phyloP scores from a whole-genome alignment of 2,113 vertebrate species.

The Myodes glareolus region DNA sequence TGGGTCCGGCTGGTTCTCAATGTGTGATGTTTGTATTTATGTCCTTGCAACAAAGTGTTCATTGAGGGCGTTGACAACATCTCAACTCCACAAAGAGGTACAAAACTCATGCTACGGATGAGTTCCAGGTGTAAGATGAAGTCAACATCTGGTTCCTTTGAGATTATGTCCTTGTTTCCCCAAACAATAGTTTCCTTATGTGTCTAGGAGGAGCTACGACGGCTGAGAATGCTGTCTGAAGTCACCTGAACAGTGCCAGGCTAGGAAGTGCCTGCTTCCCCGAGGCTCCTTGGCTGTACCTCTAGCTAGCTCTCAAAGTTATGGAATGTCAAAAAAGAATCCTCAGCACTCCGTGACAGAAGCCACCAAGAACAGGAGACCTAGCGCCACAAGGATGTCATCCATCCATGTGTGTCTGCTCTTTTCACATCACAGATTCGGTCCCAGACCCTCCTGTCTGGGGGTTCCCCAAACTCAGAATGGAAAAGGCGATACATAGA shows the following conservation, averaged over 20 bases:
- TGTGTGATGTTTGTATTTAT: neutral
- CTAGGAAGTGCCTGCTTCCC: neutral
- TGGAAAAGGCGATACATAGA: no score
- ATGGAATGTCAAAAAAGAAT: neutral
- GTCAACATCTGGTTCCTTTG: neutral
- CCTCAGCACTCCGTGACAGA: rapidly evolving
- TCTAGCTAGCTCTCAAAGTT: rapidly evolving
- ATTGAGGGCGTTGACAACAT: neutral
- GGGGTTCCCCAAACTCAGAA: neutral
- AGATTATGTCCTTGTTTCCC: neutral
- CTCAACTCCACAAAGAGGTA: neutral
- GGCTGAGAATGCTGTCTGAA: neutral
- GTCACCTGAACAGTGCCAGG: neutral
- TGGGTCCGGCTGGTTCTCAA: neutral
- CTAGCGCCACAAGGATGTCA: rapidly evolving
- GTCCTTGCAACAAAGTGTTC: neutral
- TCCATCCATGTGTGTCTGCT: rapidly evolving
- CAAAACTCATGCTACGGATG: neutral
- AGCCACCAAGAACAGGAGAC: neutral
- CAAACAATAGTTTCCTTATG: neutral
- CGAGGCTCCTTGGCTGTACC: neutral
- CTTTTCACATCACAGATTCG: rapidly evolving
- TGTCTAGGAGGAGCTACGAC: rapidly evolving
- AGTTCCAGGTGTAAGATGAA: neutral
- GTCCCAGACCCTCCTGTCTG: no score